These are phyloP conservation scores for Aelia acuminata DNA, from an alignment of 2,888 invertebrate species.

Conservation along the genomic window DNA sequence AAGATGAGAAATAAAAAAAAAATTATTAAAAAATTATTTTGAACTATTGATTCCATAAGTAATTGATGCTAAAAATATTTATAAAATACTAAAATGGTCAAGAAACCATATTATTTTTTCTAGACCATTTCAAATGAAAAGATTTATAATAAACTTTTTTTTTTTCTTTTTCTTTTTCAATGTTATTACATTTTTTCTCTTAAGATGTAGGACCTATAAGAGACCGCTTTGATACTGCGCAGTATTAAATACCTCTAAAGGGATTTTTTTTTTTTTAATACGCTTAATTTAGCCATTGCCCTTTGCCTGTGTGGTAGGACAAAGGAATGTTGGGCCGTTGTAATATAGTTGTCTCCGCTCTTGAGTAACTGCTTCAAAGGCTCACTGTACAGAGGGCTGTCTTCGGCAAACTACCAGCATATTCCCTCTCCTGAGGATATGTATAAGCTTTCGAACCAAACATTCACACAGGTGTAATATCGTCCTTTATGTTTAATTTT, in stretches of 20 bases:
- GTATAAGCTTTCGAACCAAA: neutral
- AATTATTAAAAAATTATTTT: no score
- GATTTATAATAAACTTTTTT: no score
- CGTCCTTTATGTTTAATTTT: neutral
- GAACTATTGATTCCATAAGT: no score
- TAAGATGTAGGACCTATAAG: neutral
- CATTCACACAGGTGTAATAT: neutral
- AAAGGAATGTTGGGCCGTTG: neutral
- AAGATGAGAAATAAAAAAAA: no score
- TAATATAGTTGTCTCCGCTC: constrained; percentile 39
- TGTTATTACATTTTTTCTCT: neutral
- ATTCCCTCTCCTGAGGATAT: neutral
- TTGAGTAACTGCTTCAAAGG: constrained; percentile 27
- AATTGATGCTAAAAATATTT: no score
- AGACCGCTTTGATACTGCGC: neutral
- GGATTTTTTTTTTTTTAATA: neutral
- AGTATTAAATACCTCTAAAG: neutral
- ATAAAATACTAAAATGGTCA: no score
- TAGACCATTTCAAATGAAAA: no score
- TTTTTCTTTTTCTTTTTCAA: no score
- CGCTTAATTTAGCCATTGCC: neutral
- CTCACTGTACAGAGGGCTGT: neutral
- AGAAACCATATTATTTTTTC: no score
- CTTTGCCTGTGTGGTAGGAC: neutral
- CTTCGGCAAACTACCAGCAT: constrained; percentile 27